These are phyloP conservation scores for Hippopotamyrus pictus DNA, from an alignment of 2,797 vertebrate species.

Conservation along the genomic window DNA sequence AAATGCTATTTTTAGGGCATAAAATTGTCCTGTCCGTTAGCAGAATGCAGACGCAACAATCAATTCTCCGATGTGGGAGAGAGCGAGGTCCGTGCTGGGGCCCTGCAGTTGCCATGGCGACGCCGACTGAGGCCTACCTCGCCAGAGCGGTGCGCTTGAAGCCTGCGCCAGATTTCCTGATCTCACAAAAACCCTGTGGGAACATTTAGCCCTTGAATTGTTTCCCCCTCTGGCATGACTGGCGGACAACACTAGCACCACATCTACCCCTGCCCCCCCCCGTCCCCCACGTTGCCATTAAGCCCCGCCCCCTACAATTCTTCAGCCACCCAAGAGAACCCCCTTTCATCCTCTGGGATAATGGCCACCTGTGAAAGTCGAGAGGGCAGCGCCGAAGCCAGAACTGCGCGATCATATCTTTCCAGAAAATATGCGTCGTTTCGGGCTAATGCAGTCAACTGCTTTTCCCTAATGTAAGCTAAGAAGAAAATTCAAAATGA, in stretches of 20 bases:
- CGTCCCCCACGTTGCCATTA: neutral
- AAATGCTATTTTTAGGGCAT: conserved; percentile 27
- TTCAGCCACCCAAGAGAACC: conserved; percentile 21
- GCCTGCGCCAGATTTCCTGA: conserved; percentile 45
- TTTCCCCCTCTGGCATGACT: conserved; percentile 31
- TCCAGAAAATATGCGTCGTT: conserved; percentile 20
- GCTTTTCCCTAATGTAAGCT: neutral
- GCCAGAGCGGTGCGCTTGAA: conserved; percentile 33
- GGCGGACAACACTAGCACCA: conserved; percentile 18
- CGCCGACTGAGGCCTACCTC: conserved; percentile 37
- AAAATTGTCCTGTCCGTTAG: conserved; percentile 28
- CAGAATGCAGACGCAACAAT: conserved; percentile 25
- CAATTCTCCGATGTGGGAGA: conserved; percentile 25
- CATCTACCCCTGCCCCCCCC: neutral
- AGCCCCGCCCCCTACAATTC: conserved; percentile 23
- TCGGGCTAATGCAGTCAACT: conserved; percentile 25
- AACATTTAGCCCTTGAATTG: conserved; percentile 39
- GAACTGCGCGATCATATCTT: conserved; percentile 19
- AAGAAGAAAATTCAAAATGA: neutral
- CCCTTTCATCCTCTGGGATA: conserved; percentile 25
- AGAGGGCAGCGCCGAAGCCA: conserved; percentile 10
- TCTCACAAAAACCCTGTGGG: conserved; percentile 45
- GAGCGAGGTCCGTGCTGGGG: conserved; percentile 28
- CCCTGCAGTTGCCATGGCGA: conserved; percentile 48
- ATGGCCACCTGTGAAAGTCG: conserved; percentile 31